Evolutionary conservation across 2,888 invertebrate species (phyloP), one percentile per base, ranked within the genome.

Genomic region (Drosophila villosipedis): DNA sequence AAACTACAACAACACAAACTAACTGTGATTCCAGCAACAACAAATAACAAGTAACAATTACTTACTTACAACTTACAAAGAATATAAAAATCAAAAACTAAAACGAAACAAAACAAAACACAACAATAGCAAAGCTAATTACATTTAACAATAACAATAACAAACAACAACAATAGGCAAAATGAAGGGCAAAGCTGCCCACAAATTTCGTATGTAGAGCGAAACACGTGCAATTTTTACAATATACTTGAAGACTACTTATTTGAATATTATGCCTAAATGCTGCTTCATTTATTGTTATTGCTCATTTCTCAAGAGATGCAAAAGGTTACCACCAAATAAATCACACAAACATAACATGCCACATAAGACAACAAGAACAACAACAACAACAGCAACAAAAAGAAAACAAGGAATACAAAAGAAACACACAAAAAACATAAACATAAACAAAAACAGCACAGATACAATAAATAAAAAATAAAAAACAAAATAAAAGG

Each of bases 1-100:
- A 85, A 76, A 85, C 77, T 80, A 84, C 84, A 78, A 84, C 85
- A 86, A 89, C 86, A 89, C 89, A 86, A 86, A 86, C 86, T 89
- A 86, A 86, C 86, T 86, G 86, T 86, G 86, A 86, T 86, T 80
- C 82, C 82, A 86, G 82, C 75, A 83, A 88, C 69, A 81, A 69
- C 35, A 77, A 68, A 69, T 64, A 71, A 74, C 54, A 77, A 69
- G 50, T 69, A 83, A 79, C 62, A 60, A 57, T 68, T 60, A 69
- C 69, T 69, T 75, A 76, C 63, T 68, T 73, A 75, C 76, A 76
- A 78, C 62, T 60, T 49, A 61, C 47, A 67, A 53, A 47, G 58
- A 41, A 64, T 57, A 57, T 57, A 14, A 57, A 39, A 57, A 55
- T 19, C 50, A 25, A 47, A 47, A 47, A 47, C 25, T 22, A 16